Base-by-base conservation (phyloP, 2,797 vertebrate genomes). In the Syngnathus acus region DNA sequence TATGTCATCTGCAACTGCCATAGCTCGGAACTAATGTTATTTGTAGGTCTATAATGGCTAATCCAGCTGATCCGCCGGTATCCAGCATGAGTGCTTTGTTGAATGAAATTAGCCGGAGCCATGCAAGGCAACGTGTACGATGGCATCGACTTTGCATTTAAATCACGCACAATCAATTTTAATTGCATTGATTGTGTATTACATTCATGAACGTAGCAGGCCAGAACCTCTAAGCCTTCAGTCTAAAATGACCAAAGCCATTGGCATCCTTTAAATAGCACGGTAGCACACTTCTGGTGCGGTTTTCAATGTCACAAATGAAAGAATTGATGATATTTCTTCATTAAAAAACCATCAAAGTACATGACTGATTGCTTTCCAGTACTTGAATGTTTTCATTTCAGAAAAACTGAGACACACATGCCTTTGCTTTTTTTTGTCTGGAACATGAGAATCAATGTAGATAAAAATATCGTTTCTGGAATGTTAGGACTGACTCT, bases 11-110 rank as follows among this genome's bases (percentile, higher is more conserved):
- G 45, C 64, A 19, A 48, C 55, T 69, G 40, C 70, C 72, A 66
- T 55, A 63, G 68, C 65, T 70, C 69, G 75, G 67, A 72, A 58
- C 67, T 75, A 26, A 43, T 26, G 65, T 72, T 68, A 73, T 78
- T 82, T 75, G 67, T 71, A 73, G 80, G 39, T 69, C 71, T 64
- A 8, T 87, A 76, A 87, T 80, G 83, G 81, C 70, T 82, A 87
- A 83, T 70, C 77, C 83, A 85, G 82, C 81, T 26, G 69, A 81
- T 75, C 38, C 59, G 1, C 40, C 74, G 79, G 65, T 75, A 82
- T 79, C 69, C 73, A 71, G 68, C 61, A 68, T 68, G 66, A 53
- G 66, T 60, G 67, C 65, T 59, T 58, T 72, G 81, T 74, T 77
- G 75, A 83, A 77, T 71, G 68, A 77, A 70, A 39, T 51, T 40